Evolutionary conservation across 2,888 invertebrate genomes (phyloP), one percentile per base, ranked within the genome.

Genomic region (Callyntrura sp.): DNA sequence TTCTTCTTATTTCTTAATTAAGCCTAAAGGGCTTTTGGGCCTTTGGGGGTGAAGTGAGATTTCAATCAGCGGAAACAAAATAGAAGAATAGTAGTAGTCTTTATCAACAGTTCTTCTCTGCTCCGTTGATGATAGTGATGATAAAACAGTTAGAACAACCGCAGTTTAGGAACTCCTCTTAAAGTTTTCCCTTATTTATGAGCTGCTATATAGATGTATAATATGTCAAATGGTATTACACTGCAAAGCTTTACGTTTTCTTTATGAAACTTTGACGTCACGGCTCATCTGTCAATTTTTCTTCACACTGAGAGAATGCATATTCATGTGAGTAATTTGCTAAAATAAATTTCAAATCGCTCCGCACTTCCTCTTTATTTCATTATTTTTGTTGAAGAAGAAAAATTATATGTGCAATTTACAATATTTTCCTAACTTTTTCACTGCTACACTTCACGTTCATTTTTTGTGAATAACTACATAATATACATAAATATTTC

Each of bases 331-430:
- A n/a, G n/a, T 35, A 17, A 1, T 82, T 65, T 82, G 12, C 28
- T 25, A 84, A 83, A 76, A 73, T 43, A 35, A 85, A 60, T 23
- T 68, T 68, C 65, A n/a, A 68, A 68, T 68, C 0, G 65, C 65
- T 68, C 60, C 35, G 62, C 62, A 85, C 78, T 85, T 85, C 78
- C 78, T 78, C 51, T 73, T 57, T 35, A 35, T 3, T n/a, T n/a
- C n/a, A 35, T 70, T 35, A 20, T 57, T 68, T 48, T 68, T 28
- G 25, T 14, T 17, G 43, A 43, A 70, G 20, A 20, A 25, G 9
- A 70, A n/a, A 70, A 62, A 20, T 62, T 23, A 5, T 20, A 43
- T 70, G 70, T 1, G 20, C 70, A 70, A 45, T 45, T 70, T 70
- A 45, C 17, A 43, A 45, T 11, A 45, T 70, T 70, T 20, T 20